Percentiles rank a stretch among this genome's conserved stretches.
Evolutionary conservation across 1,140 invertebrate species (phyloP).

Genomic region (Megalopta genalis): DNA sequence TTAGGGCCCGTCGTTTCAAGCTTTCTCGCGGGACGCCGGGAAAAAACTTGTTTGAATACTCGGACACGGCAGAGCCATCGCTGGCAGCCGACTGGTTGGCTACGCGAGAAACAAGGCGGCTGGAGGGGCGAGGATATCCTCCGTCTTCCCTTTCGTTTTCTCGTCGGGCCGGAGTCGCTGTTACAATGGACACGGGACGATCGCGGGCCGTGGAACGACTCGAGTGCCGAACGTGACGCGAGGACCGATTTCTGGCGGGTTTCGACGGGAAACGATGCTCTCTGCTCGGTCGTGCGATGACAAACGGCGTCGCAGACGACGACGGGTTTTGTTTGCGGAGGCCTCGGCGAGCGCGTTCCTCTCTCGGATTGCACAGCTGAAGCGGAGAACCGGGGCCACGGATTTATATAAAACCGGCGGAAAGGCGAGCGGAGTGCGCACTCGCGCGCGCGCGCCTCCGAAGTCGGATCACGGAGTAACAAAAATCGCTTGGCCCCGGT

Average conservation of each 20-base stretch:
- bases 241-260: neutral
- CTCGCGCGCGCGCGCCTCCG: too few species aligned
- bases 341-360: neutral
- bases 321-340: neutral
- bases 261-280: neutral
- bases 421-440: neutral
- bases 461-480: conserved; percentile 1
- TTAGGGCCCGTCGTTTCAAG: neutral
- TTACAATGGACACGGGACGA: neutral
- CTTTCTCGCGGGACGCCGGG: neutral
- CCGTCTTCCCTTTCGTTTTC: conserved; percentile 7
- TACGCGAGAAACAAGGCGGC: neutral
- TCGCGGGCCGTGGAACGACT: neutral
- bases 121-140: neutral
- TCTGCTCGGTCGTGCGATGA: neutral
- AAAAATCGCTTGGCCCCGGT: conserved; percentile 4
- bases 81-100: neutral
- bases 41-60: conserved; percentile 3
- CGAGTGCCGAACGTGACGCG: neutral
- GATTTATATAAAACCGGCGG: conserved; percentile 34
- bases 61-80: neutral
- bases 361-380: neutral
- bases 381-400: neutral
- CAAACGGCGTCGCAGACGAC: neutral
- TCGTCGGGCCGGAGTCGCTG: neutral